Evolutionary conservation across 2,113 vertebrate species (phyloP), one percentile per base, ranked within the genome.

Genomic region (Phaethon lepturus): DNA sequence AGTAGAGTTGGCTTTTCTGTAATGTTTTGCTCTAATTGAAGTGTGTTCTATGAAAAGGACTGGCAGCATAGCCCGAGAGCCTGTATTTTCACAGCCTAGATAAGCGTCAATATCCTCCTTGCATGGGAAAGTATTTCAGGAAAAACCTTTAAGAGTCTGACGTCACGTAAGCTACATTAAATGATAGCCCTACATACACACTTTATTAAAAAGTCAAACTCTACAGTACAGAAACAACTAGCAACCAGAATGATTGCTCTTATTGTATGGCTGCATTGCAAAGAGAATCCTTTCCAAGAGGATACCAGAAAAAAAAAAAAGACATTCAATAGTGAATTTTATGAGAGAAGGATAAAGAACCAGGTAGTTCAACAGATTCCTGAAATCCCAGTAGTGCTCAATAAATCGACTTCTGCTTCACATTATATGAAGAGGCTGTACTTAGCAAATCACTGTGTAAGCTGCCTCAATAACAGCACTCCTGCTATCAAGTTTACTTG

Each of bases 381-480:
- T 97, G 96, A 98, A 98, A 98, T 97, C 97, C 95, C 97, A 86
- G 93, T 80, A 92, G 91, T 89, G 86, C 98, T 98, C 97, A 63
- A 98, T 98, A 98, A 97, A 98, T 97, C n/a, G 94, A 98, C 97
- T 98, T 97, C 78, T 98, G 96, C 96, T 97, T 97, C 97, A 92
- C 98, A 88, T 98, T 97, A 97, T 97, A 97, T 97, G 97, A 98
- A 98, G 97, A 98, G 93, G 93, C 98, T 98, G 96, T 98, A 98
- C 95, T 98, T 98, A 97, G 97, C 96, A 98, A 98, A 98, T 98
- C 98, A 98, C 97, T 97, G 95, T 98, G 98, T 97, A 98, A 98
- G 96, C 95, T 96, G 94, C 93, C 95, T 98, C 97, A 98, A 97
- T 97, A 98, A 98, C 97, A 98, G 97, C 96, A 97, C 94, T 98